phyloP scores from a whole-genome alignment of 2,888 invertebrate species.

The Cephus rjabovi region DNA sequence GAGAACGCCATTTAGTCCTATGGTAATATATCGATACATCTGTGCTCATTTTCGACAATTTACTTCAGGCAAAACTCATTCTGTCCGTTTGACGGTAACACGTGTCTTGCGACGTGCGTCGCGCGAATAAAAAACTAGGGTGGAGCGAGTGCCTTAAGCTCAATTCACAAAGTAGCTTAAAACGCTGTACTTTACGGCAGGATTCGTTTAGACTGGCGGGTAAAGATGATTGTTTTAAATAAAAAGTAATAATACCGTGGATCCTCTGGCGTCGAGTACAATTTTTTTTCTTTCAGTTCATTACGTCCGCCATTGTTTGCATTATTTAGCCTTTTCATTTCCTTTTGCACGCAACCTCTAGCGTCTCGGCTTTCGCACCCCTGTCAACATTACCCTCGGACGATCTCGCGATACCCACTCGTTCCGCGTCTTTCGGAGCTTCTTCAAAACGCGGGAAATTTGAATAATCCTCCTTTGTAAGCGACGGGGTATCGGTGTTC shows the following conservation, averaged over 20 bases:
- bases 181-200: not conserved
- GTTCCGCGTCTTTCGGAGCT: not conserved
- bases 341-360: not conserved
- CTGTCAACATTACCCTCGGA: not conserved
- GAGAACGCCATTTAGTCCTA: not conserved
- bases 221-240: not conserved
- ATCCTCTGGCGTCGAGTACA: not conserved
- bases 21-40: no score
- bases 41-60: not conserved
- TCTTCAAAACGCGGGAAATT: not conserved
- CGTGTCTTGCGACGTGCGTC: not conserved
- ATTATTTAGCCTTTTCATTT: not conserved
- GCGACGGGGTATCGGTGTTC: not conserved
- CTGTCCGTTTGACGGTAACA: not conserved
- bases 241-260: not conserved
- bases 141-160: not conserved
- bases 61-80: not conserved
- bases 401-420: not conserved
- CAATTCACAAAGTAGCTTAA: not conserved
- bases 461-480: not conserved
- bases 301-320: not conserved
- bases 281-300: not conserved
- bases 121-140: no score
- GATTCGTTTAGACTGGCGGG: not conserved
- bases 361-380: not conserved